Evolutionary conservation across 2,888 invertebrate genomes (phyloP), one percentile per base, ranked within the genome.

Genomic region (Caenorhabditis macrosperma): DNA sequence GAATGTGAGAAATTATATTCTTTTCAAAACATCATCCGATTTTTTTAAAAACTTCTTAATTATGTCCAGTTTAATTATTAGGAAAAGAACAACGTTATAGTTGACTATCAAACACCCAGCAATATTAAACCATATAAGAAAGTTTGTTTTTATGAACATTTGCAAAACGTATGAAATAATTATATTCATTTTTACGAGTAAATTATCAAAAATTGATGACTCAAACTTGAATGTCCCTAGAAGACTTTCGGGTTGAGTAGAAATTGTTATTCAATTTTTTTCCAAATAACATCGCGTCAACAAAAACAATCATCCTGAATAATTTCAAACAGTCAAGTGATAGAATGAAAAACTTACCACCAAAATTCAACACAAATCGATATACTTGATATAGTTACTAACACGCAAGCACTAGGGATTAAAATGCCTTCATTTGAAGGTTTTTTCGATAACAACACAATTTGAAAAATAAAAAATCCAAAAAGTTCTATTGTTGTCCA

Each of bases 261-360:
- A 35, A 67, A 17, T 44, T 22, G 41, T 26, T 55, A 7, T 38
- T 38, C 12, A 12, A 12, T 12, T 28, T 4, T 9, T 28, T 55
- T 30, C 50, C 59, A 28, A 69, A 69, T 5, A 84, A 69, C 57
- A 82, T 76, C 0, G 84, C 84, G 59, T 84, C 82, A 9, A 84
- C 71, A 44, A 84, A 80, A 2, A 84, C 79, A 22, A 84, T 81
- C n/a, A 81, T 22, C 84, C 84, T 84, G 46, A 35, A 61, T 17
- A 20, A 46, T 50, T 38, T 15, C 5, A 35, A 17, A 6, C 12
- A 28, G 2, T 28, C 20, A 52, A 6, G 20, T 2, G 26, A 38
- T 44, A 35, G 10, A 4, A 12, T 17, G 3, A 12, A 17, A 30
- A 48, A 38, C 78, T 69, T 35, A 84, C 84, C 84, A 84, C 84